Conservation (phyloP, 2,888 invertebrate genomes). For the Lypha dubia region DNA sequence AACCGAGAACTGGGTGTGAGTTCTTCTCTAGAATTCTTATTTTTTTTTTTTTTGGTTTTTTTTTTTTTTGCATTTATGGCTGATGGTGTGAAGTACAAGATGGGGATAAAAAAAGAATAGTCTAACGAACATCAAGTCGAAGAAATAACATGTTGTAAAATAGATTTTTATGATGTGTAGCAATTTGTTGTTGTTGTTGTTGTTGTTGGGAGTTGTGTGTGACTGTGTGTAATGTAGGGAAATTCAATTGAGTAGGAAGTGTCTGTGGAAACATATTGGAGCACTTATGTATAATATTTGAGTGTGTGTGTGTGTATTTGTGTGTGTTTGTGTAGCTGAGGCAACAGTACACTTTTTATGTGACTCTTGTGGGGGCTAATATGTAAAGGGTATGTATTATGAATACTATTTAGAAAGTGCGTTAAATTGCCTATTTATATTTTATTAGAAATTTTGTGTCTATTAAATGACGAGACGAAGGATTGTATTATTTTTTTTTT, state of each 20-base stretch:
- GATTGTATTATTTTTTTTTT: neutral
- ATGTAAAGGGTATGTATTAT: neutral
- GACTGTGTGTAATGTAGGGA: conserved; percentile 29
- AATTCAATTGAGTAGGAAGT: conserved; percentile 43
- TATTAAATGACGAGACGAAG: neutral
- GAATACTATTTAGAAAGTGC: conserved; percentile 12
- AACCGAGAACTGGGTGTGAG: conserved; percentile 62
- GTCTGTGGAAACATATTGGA: conserved; percentile 4
- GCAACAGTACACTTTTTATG: neutral
- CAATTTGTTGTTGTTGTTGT: conserved; percentile 82
- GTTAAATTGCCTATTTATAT: conserved; percentile 29
- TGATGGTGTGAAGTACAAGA: conserved; percentile 17
- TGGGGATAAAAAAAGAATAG: conserved; percentile 13
- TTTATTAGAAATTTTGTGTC: conserved; percentile 28
- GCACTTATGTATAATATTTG: neutral
- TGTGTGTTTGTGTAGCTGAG: neutral
- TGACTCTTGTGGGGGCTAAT: neutral
- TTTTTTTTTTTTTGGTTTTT: neutral
- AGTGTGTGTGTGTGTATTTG: too few relatives aligned
- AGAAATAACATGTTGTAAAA: conserved; percentile 63
- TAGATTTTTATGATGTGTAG: conserved; percentile 81
- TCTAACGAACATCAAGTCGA: conserved; percentile 45
- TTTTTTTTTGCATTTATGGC: conserved; percentile 10
- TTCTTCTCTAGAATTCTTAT: conserved; percentile 23
- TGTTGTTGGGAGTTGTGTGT: too few relatives aligned